These are phyloP conservation scores for Callimorpha dominula DNA, from an alignment of 2,888 invertebrate genomes.

Conservation along the genomic window DNA sequence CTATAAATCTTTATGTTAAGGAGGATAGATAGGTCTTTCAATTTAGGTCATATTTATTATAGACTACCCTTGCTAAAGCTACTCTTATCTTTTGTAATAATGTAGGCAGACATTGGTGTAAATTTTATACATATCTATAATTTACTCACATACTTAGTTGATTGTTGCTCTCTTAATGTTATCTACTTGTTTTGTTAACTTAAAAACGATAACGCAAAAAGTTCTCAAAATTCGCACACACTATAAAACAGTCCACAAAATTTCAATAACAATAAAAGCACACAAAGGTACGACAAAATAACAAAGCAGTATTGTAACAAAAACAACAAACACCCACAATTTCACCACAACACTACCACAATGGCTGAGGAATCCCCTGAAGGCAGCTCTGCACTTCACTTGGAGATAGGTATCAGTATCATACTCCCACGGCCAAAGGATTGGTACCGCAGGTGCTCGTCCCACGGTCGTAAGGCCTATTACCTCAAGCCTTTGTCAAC, in stretches of 20 bases:
- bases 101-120: too few relatives aligned
- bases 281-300: background rate
- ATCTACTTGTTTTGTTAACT: too few relatives aligned
- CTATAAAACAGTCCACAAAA: background rate
- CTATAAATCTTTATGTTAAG: too few relatives aligned
- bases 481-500: constrained; percentile 15
- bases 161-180: too few relatives aligned
- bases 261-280: background rate
- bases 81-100: too few relatives aligned
- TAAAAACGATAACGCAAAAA: too few relatives aligned
- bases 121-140: too few relatives aligned
- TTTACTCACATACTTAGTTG: too few relatives aligned
- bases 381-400: background rate
- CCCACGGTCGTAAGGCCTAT: constrained; percentile 16
- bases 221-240: background rate
- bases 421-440: constrained; percentile 17
- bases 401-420: constrained; percentile 8
- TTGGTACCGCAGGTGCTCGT: constrained; percentile 21
- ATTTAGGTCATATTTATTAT: too few relatives aligned
- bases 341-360: constrained; percentile 16
- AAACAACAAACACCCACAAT: constrained; percentile 15
- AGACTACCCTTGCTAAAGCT: too few relatives aligned
- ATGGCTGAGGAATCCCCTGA: background rate
- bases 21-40: too few relatives aligned
- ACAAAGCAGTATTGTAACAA: constrained; percentile 2